These are phyloP conservation scores for Noturus placidus DNA, from an alignment of 2,113 vertebrate genomes.

Conservation along the genomic window DNA sequence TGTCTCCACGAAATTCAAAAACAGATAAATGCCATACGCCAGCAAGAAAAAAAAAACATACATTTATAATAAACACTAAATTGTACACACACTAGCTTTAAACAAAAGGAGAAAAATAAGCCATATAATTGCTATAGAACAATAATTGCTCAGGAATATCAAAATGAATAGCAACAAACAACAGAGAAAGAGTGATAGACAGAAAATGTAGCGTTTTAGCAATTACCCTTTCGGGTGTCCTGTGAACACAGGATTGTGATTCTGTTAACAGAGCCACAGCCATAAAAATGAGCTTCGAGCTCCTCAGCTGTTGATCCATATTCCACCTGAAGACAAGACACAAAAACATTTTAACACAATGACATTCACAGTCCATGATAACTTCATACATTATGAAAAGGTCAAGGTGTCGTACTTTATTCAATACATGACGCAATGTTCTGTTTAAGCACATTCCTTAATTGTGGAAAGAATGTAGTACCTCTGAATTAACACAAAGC, in stretches of 20 bases:
- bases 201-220: neutral
- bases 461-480: neutral
- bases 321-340: slow-evolving; percentile 76
- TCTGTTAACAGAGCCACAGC: slow-evolving; percentile 91
- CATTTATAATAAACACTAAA: neutral
- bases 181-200: neutral
- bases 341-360: neutral
- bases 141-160: neutral
- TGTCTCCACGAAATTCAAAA: neutral
- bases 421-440: neutral
- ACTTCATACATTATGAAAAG: neutral
- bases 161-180: neutral
- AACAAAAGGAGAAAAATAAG: neutral
- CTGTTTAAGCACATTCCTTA: neutral
- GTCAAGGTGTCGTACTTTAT: neutral
- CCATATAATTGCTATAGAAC: neutral
- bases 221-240: slow-evolving; percentile 91
- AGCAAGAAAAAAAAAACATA: neutral
- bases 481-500: neutral
- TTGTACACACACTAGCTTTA: neutral
- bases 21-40: neutral
- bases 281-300: slow-evolving; percentile 91
- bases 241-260: slow-evolving; percentile 91
- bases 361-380: neutral
- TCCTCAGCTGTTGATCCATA: slow-evolving; percentile 92